Evolutionary conservation across 2,888 invertebrate genomes (phyloP).

Genomic region (Papilio protenor): DNA sequence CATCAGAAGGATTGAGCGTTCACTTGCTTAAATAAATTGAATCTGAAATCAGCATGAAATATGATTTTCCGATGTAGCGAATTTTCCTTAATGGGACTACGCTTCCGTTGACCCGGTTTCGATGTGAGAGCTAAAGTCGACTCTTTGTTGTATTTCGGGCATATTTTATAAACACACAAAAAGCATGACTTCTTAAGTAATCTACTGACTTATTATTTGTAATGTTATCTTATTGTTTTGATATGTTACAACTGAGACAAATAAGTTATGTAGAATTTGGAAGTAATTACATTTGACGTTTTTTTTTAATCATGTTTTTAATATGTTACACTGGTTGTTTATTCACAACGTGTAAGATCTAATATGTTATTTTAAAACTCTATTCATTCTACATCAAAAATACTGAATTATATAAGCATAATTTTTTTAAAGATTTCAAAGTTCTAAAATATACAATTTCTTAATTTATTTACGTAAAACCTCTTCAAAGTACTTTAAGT

Average conservation of each 20-base stretch:
- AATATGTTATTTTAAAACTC: not conserved
- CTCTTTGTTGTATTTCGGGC: constrained; percentile 13
- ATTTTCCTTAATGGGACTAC: constrained; percentile 35
- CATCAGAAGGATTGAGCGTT: constrained; percentile 17
- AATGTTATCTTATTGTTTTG: not conserved
- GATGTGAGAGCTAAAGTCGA: constrained; percentile 2
- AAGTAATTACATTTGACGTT: not conserved
- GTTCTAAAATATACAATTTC: not conserved
- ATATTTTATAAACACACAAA: constrained; percentile 22
- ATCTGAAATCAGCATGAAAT: constrained; percentile 33
- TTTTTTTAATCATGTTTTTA: not conserved
- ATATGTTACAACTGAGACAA: not conserved
- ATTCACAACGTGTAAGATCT: too few relatives aligned
- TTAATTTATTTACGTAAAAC: constrained; percentile 7
- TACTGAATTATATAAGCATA: not conserved
- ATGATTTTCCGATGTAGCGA: constrained; percentile 38
- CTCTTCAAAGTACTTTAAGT: constrained; percentile 6
- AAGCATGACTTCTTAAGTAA: not conserved
- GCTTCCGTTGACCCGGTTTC: constrained; percentile 33
- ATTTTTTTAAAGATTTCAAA: not conserved
- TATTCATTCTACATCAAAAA: not conserved
- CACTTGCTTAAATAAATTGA: constrained; percentile 31
- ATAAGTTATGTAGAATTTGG: not conserved
- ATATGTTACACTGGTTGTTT: not conserved
- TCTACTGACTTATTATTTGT: not conserved